Conservation (phyloP, 2,888 invertebrate genomes). For the Urechis unicinctus region DNA sequence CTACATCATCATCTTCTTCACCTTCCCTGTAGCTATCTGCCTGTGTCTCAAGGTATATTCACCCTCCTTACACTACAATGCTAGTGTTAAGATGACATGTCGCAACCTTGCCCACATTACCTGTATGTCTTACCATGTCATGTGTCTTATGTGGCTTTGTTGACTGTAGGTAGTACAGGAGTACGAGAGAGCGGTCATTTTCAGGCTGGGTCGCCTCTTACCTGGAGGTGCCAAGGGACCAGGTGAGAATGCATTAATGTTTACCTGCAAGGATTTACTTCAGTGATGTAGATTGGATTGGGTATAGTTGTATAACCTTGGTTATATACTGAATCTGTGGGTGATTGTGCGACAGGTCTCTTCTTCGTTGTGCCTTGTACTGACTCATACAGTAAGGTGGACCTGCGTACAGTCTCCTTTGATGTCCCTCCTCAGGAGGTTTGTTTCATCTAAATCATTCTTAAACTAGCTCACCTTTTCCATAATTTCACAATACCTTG, state of each 20-base stretch:
- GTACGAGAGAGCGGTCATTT: slow-evolving; percentile 91
- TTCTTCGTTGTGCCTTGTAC: slow-evolving; percentile 46
- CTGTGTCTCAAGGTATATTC: slow-evolving; percentile 18
- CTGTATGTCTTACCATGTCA: background rate
- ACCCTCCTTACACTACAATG: background rate
- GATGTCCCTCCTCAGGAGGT: slow-evolving; percentile 52
- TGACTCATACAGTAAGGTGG: slow-evolving; percentile 42
- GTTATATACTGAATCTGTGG: too few relatives aligned
- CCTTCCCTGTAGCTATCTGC: slow-evolving; percentile 18
- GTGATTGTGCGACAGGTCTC: slow-evolving; percentile 26
- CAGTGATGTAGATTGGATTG: too few relatives aligned
- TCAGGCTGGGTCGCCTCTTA: slow-evolving; percentile 78
- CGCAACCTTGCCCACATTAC: background rate
- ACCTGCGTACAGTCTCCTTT: slow-evolving; percentile 48
- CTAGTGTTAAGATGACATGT: background rate
- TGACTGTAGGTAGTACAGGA: slow-evolving; percentile 79
- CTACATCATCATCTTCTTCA: slow-evolving; percentile 15
- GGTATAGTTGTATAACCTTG: too few relatives aligned
- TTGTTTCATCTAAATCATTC: too few relatives aligned
- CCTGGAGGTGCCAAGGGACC: slow-evolving; percentile 84
- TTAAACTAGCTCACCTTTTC: too few relatives aligned
- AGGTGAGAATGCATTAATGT: slow-evolving; percentile 23
- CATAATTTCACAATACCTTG: too few relatives aligned
- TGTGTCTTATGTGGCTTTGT: background rate
- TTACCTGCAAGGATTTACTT: too few relatives aligned